Base-by-base conservation (phyloP, 1,140 invertebrate species). In the Nasonia longicornis region DNA sequence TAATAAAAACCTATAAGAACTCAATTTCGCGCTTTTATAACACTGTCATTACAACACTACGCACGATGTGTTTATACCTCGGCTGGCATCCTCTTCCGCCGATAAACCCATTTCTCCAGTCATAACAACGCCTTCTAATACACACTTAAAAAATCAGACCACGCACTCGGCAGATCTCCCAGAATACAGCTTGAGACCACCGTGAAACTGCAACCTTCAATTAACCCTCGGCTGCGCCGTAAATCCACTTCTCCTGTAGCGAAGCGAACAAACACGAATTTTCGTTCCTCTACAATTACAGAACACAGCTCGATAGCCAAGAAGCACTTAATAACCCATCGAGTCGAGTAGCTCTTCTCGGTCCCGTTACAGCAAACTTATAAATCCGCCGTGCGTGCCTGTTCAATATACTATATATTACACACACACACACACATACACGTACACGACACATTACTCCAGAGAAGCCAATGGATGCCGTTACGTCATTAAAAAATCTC, bases 401-500 rank as follows among this genome's bases (percentile, higher is more conserved):
- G 11, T 67, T 67, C 26, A 22, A 64, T 64, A 64, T 22, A 64
- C 63, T 11, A 22, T 64, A 64, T 22, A 22, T 16, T 4, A 26
- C 26, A 64, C 45, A 64, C 64, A 29, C 26, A 11, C 22, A 3
- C 26, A 31, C 10, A 38, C 69, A 42, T 12, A 16, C 64, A 14
- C 42, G 0, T 42, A 69, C 7, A 20, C 16, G 52, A 58, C 20
- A 58, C 52, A 58, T 20, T 20, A n/a, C 20, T 20, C 52, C 12
- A 58, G 52, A 58, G 20, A 58, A 58, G 16, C 20, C 20, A 16
- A 58, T 58, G n/a, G 38, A 22, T 75, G 42, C 80, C 80, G 75
- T 81, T 81, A 81, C 48, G 14, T 35, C 26, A 81, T 63, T 71
- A 71, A 81, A 81, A 79, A 82, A 75, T 82, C 69, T 79, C 31